Evolutionary conservation across 2,113 vertebrate genomes (phyloP).

Genomic region (Carollia perspicillata): DNA sequence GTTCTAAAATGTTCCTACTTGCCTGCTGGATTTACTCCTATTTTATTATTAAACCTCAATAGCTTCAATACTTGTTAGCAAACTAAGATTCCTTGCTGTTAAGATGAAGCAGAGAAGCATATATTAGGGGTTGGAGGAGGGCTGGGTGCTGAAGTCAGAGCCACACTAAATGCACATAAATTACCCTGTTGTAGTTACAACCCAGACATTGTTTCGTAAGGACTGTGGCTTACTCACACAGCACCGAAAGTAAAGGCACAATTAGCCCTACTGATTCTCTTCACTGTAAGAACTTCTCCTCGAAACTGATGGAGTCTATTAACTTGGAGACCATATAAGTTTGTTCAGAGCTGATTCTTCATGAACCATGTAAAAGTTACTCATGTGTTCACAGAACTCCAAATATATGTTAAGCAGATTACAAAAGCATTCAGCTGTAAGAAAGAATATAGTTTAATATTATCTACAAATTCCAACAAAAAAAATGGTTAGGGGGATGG

Average conservation of each 20-base stretch:
- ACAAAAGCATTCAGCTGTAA: not conserved
- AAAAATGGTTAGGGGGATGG: not conserved
- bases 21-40: not conserved
- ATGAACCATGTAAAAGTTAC: not conserved
- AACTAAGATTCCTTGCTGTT: not conserved
- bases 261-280: not conserved
- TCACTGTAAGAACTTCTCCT: not conserved
- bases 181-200: not conserved
- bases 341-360: not conserved
- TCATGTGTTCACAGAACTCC: not conserved
- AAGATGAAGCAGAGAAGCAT: not conserved
- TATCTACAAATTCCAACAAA: not conserved
- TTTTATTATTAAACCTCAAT: not conserved
- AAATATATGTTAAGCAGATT: not conserved
- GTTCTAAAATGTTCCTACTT: constrained; percentile 4
- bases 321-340: not conserved
- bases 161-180: not conserved
- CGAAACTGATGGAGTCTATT: not conserved
- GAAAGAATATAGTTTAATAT: not conserved
- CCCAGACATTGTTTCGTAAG: not conserved
- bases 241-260: not conserved
- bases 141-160: not conserved
- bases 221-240: not conserved
- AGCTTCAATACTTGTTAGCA: not conserved
- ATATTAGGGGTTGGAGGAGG: not conserved